Evolutionary conservation across 2,888 invertebrate genomes (phyloP).

Genomic region (Lasioglossum malachurum): DNA sequence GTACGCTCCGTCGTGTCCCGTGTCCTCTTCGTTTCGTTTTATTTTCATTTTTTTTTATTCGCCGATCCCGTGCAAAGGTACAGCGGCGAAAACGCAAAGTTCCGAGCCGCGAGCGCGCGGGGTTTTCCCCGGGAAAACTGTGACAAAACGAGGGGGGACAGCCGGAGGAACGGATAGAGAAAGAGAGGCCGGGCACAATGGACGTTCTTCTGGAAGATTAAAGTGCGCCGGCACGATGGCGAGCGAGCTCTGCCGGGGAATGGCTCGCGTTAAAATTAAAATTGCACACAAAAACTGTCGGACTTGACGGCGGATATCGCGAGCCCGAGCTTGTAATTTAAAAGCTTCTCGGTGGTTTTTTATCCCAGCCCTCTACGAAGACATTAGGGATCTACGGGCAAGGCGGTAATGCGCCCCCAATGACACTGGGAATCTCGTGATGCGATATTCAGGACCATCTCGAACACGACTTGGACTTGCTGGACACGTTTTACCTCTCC

Average conservation of each 20-base stretch:
- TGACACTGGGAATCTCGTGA: neutral
- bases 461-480: neutral
- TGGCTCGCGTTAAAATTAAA: constrained; percentile 76
- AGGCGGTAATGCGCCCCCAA: constrained; percentile 26
- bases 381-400: constrained; percentile 48
- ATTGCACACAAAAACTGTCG: constrained; percentile 69
- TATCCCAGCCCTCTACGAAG: constrained; percentile 40
- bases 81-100: constrained; percentile 22
- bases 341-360: constrained; percentile 67
- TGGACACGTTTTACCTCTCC: too few relatives aligned
- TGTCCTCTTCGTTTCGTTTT: constrained; percentile 13
- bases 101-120: neutral
- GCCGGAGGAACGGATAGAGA: constrained; percentile 26
- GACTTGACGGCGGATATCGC: constrained; percentile 17
- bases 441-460: neutral
- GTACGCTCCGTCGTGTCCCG: constrained; percentile 39
- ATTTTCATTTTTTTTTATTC: neutral
- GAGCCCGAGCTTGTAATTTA: constrained; percentile 64
- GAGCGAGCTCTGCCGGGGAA: constrained; percentile 59
- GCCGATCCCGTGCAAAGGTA: constrained; percentile 31
- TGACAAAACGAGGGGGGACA: constrained; percentile 42
- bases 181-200: constrained; percentile 63
- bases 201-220: constrained; percentile 77
- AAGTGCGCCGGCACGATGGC: constrained; percentile 69
- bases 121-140: constrained; percentile 6